phyloP scores from a whole-genome alignment of 2,113 vertebrate species.

The Brachypteracias leptosomus region DNA sequence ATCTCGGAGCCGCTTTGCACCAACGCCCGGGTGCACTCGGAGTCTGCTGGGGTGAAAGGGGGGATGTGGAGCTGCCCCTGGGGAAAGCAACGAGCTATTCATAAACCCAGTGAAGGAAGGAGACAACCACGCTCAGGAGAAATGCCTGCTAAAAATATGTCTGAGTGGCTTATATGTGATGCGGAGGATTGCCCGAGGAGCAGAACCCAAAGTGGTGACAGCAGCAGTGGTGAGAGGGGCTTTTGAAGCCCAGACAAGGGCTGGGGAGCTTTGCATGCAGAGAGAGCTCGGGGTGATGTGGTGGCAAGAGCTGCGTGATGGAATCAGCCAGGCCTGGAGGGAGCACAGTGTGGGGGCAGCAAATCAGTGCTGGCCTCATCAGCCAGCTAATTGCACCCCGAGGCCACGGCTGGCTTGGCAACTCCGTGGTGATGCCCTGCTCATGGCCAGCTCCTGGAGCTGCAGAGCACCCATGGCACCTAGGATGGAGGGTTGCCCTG shows the following conservation, averaged over 20 bases:
- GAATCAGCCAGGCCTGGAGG: background rate
- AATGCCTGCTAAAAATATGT: conserved; percentile 20
- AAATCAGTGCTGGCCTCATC: background rate
- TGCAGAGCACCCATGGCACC: rapidly evolving
- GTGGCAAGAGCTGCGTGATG: background rate
- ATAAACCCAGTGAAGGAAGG: background rate
- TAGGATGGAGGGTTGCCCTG: background rate
- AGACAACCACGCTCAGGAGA: background rate
- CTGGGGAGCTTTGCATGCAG: background rate
- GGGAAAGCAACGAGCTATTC: background rate
- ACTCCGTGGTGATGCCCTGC: background rate
- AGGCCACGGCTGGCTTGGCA: background rate
- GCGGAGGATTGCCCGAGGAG: background rate
- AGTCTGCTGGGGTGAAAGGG: background rate
- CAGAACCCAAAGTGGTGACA: background rate
- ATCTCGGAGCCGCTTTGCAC: background rate
- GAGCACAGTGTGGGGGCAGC: rapidly evolving
- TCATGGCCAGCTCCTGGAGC: rapidly evolving
- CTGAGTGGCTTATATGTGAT: background rate
- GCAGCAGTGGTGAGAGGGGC: background rate
- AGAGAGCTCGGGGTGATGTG: rapidly evolving
- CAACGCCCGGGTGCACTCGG: background rate
- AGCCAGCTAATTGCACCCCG: background rate
- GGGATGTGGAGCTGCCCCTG: background rate
- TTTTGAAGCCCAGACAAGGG: background rate